phyloP scores from a whole-genome alignment of 2,888 invertebrate species.

The Folsomia candida region DNA sequence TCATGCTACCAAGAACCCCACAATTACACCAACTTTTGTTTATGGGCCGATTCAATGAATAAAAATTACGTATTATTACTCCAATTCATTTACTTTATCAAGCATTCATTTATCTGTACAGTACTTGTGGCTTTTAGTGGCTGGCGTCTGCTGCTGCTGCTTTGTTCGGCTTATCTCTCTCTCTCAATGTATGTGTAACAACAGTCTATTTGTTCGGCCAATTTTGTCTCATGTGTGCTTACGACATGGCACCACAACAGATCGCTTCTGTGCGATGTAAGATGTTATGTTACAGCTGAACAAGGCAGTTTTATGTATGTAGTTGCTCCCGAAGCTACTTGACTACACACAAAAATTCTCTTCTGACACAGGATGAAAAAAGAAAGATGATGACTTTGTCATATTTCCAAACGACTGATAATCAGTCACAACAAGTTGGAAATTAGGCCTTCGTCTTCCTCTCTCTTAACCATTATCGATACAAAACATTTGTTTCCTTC shows the following conservation, averaged over 20 bases:
- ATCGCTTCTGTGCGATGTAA: not conserved
- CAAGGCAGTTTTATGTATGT: too few relatives aligned
- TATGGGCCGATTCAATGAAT: not conserved
- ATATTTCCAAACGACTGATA: not conserved
- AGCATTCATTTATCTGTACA: too few relatives aligned
- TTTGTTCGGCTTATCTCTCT: too few relatives aligned
- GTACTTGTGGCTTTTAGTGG: too few relatives aligned
- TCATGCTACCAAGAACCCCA: not conserved
- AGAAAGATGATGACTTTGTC: not conserved
- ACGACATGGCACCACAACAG: too few relatives aligned
- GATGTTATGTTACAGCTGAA: not conserved
- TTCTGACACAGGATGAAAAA: not conserved
- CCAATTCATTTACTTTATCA: not conserved
- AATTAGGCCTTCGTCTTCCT: not conserved
- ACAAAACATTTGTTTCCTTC: not conserved
- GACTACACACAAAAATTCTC: too few relatives aligned
- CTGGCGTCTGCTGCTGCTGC: too few relatives aligned
- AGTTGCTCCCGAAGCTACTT: too few relatives aligned
- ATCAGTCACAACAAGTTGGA: too few relatives aligned
- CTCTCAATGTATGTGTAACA: too few relatives aligned
- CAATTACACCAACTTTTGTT: not conserved
- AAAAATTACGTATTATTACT: constrained; percentile 5
- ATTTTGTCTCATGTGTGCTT: too few relatives aligned
- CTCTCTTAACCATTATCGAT: not conserved
- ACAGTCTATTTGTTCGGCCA: too few relatives aligned